These are phyloP conservation scores for Apodemia duryi DNA, from an alignment of 2,888 invertebrate genomes.

Conservation along the genomic window DNA sequence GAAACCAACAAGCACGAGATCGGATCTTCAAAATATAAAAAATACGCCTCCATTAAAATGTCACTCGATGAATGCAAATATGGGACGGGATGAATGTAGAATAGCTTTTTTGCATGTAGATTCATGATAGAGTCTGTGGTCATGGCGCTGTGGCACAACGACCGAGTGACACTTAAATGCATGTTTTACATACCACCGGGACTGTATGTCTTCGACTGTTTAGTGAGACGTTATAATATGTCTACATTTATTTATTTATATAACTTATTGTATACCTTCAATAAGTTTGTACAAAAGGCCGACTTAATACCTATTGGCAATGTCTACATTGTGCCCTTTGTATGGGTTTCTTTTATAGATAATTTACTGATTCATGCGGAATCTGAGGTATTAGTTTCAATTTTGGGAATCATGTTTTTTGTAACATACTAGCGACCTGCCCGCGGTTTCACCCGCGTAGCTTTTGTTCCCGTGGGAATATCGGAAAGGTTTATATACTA, in stretches of 20 bases:
- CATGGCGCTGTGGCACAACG: constrained; percentile 30
- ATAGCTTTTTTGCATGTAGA: constrained; percentile 32
- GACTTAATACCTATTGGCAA: not conserved
- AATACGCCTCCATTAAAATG: constrained; percentile 33
- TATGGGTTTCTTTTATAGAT: not conserved
- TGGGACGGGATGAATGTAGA: constrained; percentile 29
- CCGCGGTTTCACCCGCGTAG: too few species aligned
- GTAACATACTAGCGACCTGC: too few species aligned
- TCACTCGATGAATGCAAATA: constrained; percentile 32
- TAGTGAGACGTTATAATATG: constrained; percentile 20
- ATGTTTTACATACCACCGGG: constrained; percentile 31
- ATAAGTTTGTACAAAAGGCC: too few species aligned
- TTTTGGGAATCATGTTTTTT: too few species aligned
- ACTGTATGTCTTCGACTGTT: constrained; percentile 4
- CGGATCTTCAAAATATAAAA: constrained; percentile 18
- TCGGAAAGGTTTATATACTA: too few species aligned
- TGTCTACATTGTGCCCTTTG: constrained; percentile 1
- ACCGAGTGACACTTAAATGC: constrained; percentile 37
- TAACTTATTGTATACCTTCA: too few species aligned
- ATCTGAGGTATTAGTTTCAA: too few species aligned
- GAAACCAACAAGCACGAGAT: constrained; percentile 9
- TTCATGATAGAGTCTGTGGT: constrained; percentile 29
- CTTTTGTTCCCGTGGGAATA: too few species aligned
- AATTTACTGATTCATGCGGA: not conserved
- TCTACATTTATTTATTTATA: too few species aligned